phyloP scores from a whole-genome alignment of 2,113 vertebrate genomes.

The Etheostoma cragini region DNA sequence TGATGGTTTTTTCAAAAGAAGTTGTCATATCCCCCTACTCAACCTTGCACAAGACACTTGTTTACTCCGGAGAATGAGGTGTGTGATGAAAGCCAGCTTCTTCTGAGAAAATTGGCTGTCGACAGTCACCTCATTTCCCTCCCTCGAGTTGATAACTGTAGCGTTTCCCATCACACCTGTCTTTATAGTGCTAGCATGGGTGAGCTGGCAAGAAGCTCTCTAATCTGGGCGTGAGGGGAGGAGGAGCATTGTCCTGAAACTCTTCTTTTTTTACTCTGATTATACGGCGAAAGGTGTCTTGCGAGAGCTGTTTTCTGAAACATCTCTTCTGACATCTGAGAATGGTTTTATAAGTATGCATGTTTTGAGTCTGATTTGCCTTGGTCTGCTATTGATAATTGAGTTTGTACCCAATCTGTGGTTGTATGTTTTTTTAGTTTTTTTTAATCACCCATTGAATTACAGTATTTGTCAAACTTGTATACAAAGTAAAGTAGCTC shows the following conservation, averaged over 20 bases:
- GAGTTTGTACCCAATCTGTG: not conserved
- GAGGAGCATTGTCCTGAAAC: slow-evolving; percentile 44
- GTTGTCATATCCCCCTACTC: slow-evolving; percentile 76
- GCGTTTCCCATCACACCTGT: slow-evolving; percentile 76
- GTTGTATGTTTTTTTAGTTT: not conserved
- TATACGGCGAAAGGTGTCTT: slow-evolving; percentile 32
- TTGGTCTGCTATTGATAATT: not conserved
- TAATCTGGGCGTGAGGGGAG: slow-evolving; percentile 63
- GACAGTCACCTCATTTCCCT: slow-evolving; percentile 78
- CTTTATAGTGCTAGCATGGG: slow-evolving; percentile 55
- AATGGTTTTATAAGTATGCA: not conserved
- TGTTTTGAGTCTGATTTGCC: not conserved
- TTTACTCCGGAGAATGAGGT: slow-evolving; percentile 83
- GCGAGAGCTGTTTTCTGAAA: not conserved
- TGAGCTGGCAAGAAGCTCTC: slow-evolving; percentile 75
- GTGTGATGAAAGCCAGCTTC: slow-evolving; percentile 83
- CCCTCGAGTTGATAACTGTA: slow-evolving; percentile 74
- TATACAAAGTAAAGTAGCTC: too few species aligned
- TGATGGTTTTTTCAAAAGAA: slow-evolving; percentile 66
- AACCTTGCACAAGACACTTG: slow-evolving; percentile 79
- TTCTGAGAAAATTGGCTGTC: slow-evolving; percentile 84
- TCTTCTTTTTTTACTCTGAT: slow-evolving; percentile 32
- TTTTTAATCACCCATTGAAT: not conserved
- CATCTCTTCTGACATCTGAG: too few species aligned
- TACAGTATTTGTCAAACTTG: not conserved